A percentile compares a stretch with the other conserved stretches of the same genome.
These are phyloP conservation scores for Istiophorus platypterus DNA, from an alignment of 2,113 vertebrate genomes.

Conservation along the genomic window DNA sequence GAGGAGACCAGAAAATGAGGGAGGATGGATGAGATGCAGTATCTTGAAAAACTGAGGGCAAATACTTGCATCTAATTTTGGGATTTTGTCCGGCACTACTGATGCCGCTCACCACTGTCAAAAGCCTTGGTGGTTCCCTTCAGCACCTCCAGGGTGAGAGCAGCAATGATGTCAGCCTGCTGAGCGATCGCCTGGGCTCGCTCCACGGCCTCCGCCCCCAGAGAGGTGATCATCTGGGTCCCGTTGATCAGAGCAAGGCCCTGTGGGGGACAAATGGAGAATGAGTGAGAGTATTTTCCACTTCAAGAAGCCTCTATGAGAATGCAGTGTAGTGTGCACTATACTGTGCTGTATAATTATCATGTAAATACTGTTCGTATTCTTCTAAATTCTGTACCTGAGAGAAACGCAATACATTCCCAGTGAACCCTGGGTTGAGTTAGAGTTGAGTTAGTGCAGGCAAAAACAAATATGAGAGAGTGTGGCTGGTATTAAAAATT, in stretches of 20 bases:
- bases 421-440: slow-evolving; percentile 25
- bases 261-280: slow-evolving; percentile 71
- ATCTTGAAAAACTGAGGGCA: background rate
- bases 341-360: background rate
- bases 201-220: slow-evolving; percentile 96
- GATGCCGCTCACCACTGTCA: slow-evolving; percentile 89
- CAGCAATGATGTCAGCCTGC: slow-evolving; percentile 96
- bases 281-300: background rate
- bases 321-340: background rate
- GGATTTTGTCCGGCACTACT: background rate
- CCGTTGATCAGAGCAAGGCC: slow-evolving; percentile 97
- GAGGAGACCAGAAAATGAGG: slow-evolving; percentile 24
- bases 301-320: background rate
- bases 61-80: background rate
- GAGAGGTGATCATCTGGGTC: slow-evolving; percentile 98
- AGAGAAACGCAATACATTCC: background rate
- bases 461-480: slow-evolving; percentile 32
- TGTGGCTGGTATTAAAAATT: slow-evolving; percentile 57
- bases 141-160: slow-evolving; percentile 95
- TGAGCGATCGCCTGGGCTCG: slow-evolving; percentile 91
- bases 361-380: background rate
- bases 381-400: background rate
- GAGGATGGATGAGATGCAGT: background rate
- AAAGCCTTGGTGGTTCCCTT: slow-evolving; percentile 99
- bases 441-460: slow-evolving; percentile 18